Evolutionary conservation across 2,888 invertebrate genomes (phyloP), one percentile per base, ranked within the genome.

Genomic region (Cephus rjabovi): DNA sequence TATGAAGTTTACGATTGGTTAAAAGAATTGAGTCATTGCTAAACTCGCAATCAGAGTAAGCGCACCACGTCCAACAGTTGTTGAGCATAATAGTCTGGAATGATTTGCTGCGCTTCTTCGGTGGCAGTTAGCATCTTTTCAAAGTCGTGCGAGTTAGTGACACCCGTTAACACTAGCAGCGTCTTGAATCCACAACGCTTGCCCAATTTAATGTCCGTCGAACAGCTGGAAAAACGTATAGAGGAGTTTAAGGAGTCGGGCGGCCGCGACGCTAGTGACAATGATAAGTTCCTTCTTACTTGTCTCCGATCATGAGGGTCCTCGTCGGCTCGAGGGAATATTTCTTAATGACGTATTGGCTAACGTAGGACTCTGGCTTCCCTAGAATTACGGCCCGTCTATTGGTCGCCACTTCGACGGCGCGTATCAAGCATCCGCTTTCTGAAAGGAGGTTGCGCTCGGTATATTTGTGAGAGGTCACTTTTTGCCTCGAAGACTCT

Each of bases 251-350:
- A 15, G 15, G 40, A 15, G 15, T 12, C 12, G 2, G 71, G 6
- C 71, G 70, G 12, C 12, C 3, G 12, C 37, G 12, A 34, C 34
- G 34, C 11, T 1, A 11, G 34, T 34, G 34, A 12, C 35, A 12
- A 3, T 3, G 3, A 12, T 3, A 6, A 40, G 34, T 3, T 74
- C 9, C n/a, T 23, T 12, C 23, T 88, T 88, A 94, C 94, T 96
- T 95, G 91, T 98, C 98, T 56, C 98, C 98, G 90, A 98, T 96
- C 97, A 98, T 98, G 76, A 98, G 92, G 15, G 98, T 98, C 85
- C 96, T 94, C 73, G 94, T 93, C 1, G 98, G 97, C 89, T 96
- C 93, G 76, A 98, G 93, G n/a, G 95, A 94, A 90, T 96, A 95
- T 12, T 95, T 94, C 79, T 95, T 94, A 12, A 95, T 92, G 73